Conservation (phyloP, 2,113 vertebrate species). For the Rhipidura dahli region DNA sequence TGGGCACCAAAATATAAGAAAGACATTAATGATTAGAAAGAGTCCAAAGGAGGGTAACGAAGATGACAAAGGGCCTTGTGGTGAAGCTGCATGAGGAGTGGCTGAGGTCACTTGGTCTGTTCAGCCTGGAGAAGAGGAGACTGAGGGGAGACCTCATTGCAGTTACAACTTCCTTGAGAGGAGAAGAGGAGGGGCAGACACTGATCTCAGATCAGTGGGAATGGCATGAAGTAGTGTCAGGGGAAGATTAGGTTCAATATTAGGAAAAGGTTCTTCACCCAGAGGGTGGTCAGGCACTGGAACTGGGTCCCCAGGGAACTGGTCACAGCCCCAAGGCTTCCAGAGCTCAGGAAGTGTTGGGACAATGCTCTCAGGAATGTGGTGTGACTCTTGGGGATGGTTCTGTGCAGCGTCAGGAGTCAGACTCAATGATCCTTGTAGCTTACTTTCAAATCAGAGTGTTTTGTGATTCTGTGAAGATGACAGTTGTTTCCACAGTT, state of each 20-base stretch:
- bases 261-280: not conserved
- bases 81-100: fast-evolving
- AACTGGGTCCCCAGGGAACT: not conserved
- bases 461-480: not conserved
- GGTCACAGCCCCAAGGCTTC: not conserved
- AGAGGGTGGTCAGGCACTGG: not conserved
- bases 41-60: not conserved
- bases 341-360: not conserved
- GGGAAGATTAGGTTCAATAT: not conserved
- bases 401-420: not conserved
- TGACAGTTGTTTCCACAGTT: not conserved
- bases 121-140: not conserved
- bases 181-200: not conserved
- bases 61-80: not conserved
- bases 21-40: not conserved
- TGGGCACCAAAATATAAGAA: not conserved
- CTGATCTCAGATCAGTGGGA: not conserved
- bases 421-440: not conserved
- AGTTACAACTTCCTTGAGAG: not conserved
- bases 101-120: not conserved
- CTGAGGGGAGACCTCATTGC: not conserved
- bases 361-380: not conserved
- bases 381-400: not conserved
- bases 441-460: not conserved
- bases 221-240: not conserved